Base-by-base conservation (phyloP, 2,888 invertebrate species). In the Allygus modestus region DNA sequence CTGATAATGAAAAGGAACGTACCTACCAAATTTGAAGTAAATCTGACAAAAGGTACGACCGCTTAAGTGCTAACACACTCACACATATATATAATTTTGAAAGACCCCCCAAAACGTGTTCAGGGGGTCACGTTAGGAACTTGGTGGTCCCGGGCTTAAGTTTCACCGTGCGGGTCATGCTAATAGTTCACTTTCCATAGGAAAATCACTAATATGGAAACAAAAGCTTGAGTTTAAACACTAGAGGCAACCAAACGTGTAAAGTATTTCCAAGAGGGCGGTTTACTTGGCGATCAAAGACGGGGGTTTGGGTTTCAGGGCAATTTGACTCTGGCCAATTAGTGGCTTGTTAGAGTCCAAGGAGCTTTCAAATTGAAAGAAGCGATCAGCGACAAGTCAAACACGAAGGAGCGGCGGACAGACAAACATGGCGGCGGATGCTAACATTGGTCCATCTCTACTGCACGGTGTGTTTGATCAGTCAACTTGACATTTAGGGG, bases 361-460 rank as follows among this genome's bases (percentile, higher is more conserved):
- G 73, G 73, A 73, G 73, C 73, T 73, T 73, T 73, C 73, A 41
- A 28, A 69, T 73, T 73, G 73, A 73, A 73, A 73, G 41, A 41
- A 73, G 41, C 65, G 65, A 28, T 65, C 65, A 65, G 65, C 20
- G 73, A 73, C 73, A 73, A 73, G 73, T 73, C 73, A 73, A 73
- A 73, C 41, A 73, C 15, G 65, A 54, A 54, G 65, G 31, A 31
- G 17, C n/a, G 41, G 11, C 37, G 33, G 33, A 73, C 73, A 20
- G 73, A 15, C 43, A 73, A 73, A 73, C 41, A 73, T 69, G 37
- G 69, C 73, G 33, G 41, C 12, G n/a, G 65, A 69, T 73, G 31
- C 73, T 37, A 73, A 73, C 73, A 65, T 65, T 65, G 7, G 65
- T 65, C 15, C 65, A 65, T 26, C 20, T 46, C 46, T 46, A 12